A percentile compares a stretch with the other conserved stretches of the same genome.
These are phyloP conservation scores for Lepus europaeus DNA, from an alignment of 2,113 vertebrate genomes.

Conservation along the genomic window DNA sequence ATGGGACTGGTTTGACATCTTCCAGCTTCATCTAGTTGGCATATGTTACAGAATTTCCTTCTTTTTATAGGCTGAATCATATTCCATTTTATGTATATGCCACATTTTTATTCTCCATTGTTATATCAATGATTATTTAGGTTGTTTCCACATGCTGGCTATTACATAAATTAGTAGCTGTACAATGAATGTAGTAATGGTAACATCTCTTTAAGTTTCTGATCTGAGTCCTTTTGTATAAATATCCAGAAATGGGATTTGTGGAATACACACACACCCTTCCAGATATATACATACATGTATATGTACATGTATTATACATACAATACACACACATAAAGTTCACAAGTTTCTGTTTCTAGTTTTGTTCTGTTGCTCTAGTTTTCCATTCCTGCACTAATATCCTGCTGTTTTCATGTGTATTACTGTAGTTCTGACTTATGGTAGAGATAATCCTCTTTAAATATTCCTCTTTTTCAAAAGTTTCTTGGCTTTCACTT, in stretches of 20 bases:
- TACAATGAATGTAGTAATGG: background rate
- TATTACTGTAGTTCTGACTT: conserved; percentile 26
- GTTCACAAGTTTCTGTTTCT: background rate
- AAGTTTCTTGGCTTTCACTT: conserved; percentile 29
- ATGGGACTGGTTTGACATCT: background rate
- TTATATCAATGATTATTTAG: background rate
- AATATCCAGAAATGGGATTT: background rate
- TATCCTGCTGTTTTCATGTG: background rate
- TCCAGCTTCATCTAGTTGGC: background rate
- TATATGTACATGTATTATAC: too few relatives aligned
- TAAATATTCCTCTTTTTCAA: background rate
- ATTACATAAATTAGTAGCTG: background rate
- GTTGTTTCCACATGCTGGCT: background rate
- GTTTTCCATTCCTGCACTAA: background rate
- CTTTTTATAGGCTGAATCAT: background rate
- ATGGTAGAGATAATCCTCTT: background rate
- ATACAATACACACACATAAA: background rate
- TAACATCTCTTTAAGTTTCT: background rate
- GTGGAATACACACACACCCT: background rate
- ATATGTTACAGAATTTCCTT: background rate
- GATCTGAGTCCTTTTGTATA: background rate
- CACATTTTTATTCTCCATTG: background rate
- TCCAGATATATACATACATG: background rate
- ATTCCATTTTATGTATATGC: background rate
- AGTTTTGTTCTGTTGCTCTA: background rate